Conservation (phyloP, 35 echinoderm and acorn worm species). For the Ophioderma brevispina region DNA sequence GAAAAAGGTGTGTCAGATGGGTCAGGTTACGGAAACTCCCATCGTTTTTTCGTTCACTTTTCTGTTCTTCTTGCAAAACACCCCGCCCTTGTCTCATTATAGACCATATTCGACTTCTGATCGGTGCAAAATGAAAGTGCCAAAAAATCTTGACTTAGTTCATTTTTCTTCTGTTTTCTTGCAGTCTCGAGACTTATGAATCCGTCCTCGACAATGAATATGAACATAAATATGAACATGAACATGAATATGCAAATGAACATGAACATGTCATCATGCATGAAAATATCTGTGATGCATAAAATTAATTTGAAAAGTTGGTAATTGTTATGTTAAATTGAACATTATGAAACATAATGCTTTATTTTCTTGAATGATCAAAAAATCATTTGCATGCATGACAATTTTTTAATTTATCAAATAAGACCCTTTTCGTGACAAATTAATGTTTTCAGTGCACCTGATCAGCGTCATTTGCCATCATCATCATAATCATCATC, state of each 20-base stretch:
- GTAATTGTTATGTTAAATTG: constrained; percentile 16
- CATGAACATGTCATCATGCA: constrained; percentile 94
- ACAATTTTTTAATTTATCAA: no score
- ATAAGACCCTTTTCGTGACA: no score
- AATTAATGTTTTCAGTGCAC: no score
- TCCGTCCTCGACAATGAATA: constrained; percentile 74
- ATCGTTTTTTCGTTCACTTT: neutral
- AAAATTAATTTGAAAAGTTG: neutral
- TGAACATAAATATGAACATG: no score
- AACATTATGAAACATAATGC: no score
- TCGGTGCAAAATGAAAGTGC: no score
- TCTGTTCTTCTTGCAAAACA: neutral
- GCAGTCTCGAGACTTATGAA: constrained; percentile 83
- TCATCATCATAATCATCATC: no score
- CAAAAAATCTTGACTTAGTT: neutral
- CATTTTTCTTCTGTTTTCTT: constrained; percentile 26
- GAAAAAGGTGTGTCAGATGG: no score
- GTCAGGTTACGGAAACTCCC: no score
- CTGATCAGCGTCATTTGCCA: no score
- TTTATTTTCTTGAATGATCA: no score
- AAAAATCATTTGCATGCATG: no score
- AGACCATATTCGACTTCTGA: neutral
- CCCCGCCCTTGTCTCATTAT: neutral
- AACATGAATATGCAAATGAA: constrained; percentile 97
- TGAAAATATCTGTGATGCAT: constrained; percentile 6